These are phyloP conservation scores for Podotricha telesiphe DNA, from an alignment of 2,888 invertebrate species.

Conservation along the genomic window DNA sequence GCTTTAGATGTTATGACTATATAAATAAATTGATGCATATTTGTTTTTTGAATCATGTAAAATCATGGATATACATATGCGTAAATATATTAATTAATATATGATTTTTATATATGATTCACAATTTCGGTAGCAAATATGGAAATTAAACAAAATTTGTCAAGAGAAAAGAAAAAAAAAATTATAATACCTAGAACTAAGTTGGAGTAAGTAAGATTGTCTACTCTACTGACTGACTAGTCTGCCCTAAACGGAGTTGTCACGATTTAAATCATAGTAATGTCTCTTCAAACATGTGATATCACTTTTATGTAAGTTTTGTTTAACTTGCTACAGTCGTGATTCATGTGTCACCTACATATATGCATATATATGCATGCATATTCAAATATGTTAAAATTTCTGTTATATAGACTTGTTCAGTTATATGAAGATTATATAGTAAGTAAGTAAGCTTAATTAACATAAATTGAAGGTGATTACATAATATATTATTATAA, in stretches of 20 bases:
- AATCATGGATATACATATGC: too few relatives aligned
- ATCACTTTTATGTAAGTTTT: conserved; percentile 28
- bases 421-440: not conserved
- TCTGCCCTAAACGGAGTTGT: not conserved
- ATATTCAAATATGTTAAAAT: conserved; percentile 1
- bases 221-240: too few relatives aligned
- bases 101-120: too few relatives aligned
- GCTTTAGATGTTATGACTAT: not conserved
- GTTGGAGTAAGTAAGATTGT: too few relatives aligned
- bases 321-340: conserved; percentile 35
- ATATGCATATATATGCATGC: not conserved
- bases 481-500: not conserved
- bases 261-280: conserved; percentile 13
- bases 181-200: too few relatives aligned
- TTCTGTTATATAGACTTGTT: not conserved
- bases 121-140: too few relatives aligned
- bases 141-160: too few relatives aligned
- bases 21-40: too few relatives aligned
- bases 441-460: not conserved
- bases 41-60: too few relatives aligned
- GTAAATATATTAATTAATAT: too few relatives aligned
- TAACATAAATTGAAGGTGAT: conserved; percentile 4
- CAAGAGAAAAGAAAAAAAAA: too few relatives aligned
- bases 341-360: conserved; percentile 16
- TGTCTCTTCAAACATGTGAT: conserved; percentile 27